Percentiles rank a stretch among this genome's conserved stretches.
Conservation (phyloP, 2,888 invertebrate genomes). For the Helobdella robusta region DNA sequence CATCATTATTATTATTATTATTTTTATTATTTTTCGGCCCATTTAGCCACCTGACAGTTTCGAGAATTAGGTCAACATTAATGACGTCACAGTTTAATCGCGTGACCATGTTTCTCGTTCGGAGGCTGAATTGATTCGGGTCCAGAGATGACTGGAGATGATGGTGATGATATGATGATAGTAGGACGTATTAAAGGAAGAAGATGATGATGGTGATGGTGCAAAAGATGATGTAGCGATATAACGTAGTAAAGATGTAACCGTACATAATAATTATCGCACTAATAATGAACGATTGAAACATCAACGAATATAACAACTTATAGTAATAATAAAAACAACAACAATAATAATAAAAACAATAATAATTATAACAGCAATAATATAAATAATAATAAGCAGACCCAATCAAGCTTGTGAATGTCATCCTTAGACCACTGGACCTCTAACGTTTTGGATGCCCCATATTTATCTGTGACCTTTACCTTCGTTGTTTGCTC, state of each 20-base stretch:
- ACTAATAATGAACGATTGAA: too few species aligned
- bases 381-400: not conserved
- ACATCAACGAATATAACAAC: too few species aligned
- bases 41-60: conserved; percentile 38
- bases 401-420: conserved; percentile 39
- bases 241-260: too few species aligned
- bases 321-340: too few species aligned
- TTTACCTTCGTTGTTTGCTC: conserved; percentile 39
- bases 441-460: conserved; percentile 38
- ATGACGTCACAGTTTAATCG: conserved; percentile 41
- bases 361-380: conserved; percentile 18
- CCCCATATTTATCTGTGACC: conserved; percentile 41
- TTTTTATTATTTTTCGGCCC: not conserved
- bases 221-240: too few species aligned
- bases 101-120: conserved; percentile 44
- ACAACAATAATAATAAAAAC: too few species aligned
- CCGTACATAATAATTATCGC: too few species aligned
- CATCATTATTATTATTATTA: not conserved
- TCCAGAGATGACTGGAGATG: conserved; percentile 42
- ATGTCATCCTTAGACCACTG: conserved; percentile 43
- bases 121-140: conserved; percentile 40
- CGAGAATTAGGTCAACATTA: conserved; percentile 45
- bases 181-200: too few species aligned
- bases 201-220: too few species aligned
- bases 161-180: too few species aligned